phyloP scores from a whole-genome alignment of 1,140 invertebrate species.

The Drosophila dunni region DNA sequence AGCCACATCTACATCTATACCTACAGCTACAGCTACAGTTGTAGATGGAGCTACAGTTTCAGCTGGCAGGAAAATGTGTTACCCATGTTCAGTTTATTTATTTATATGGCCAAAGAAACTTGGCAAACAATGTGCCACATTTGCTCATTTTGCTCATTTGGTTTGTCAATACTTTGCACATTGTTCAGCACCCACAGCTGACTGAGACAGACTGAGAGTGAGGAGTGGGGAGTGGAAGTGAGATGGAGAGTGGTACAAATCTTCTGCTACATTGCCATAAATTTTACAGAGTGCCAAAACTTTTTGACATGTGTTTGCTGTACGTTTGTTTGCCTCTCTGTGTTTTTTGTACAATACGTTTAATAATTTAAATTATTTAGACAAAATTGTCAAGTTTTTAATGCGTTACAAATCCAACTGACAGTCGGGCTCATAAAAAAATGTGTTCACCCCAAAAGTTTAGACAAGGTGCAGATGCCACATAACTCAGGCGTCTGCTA shows the following conservation, averaged over 20 bases:
- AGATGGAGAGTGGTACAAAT: constrained; percentile 25
- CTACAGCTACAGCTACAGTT: background rate
- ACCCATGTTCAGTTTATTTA: constrained; percentile 76
- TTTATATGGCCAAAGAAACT: constrained; percentile 63
- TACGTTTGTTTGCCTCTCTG: background rate
- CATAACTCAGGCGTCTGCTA: background rate
- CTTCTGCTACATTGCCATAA: constrained; percentile 54
- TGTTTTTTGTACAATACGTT: constrained; percentile 41
- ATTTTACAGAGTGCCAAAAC: constrained; percentile 66
- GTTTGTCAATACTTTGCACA: constrained; percentile 75
- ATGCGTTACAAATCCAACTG: constrained; percentile 46
- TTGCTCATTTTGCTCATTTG: constrained; percentile 71
- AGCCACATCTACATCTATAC: constrained; percentile 14
- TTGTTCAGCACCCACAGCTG: background rate
- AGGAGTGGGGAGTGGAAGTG: background rate
- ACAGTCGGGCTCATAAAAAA: constrained; percentile 32
- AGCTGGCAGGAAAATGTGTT: constrained; percentile 66
- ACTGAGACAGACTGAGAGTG: background rate
- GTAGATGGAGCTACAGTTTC: background rate
- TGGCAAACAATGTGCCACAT: constrained; percentile 62
- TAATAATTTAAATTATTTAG: constrained; percentile 65
- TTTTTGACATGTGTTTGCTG: constrained; percentile 51
- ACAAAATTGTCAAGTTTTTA: constrained; percentile 52
- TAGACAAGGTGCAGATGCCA: constrained; percentile 23
- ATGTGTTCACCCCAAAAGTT: constrained; percentile 23